Conservation (phyloP, 2,888 invertebrate species). For the Nomada hirtipes region DNA sequence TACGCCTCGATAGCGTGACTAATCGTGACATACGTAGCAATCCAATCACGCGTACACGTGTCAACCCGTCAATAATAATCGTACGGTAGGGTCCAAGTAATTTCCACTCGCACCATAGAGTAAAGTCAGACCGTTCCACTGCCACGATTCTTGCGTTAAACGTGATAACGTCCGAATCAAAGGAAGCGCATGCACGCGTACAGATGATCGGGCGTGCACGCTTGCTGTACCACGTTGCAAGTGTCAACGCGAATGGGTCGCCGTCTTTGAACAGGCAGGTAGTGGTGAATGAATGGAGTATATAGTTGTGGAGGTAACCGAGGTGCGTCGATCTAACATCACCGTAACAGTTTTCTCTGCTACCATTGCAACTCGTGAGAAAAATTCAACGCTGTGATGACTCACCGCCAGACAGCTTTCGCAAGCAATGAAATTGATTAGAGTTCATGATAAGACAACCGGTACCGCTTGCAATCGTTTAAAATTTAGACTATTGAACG, state of each 20-base stretch:
- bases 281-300: slow-evolving; percentile 44
- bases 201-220: neutral
- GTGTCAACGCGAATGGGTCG: slow-evolving; percentile 30
- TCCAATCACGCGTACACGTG: slow-evolving; percentile 26
- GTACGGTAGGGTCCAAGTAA: slow-evolving; percentile 22
- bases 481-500: too few species aligned
- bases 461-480: too few species aligned
- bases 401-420: neutral
- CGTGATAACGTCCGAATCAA: neutral
- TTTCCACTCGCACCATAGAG: slow-evolving; percentile 16
- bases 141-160: neutral
- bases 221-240: slow-evolving; percentile 16
- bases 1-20: slow-evolving; percentile 37
- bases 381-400: neutral
- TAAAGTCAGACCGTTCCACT: neutral
- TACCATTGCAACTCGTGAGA: neutral
- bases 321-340: slow-evolving; percentile 41
- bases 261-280: neutral
- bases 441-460: too few species aligned
- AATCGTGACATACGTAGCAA: slow-evolving; percentile 43
- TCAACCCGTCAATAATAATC: slow-evolving; percentile 29
- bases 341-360: slow-evolving; percentile 26
- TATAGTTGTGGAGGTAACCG: slow-evolving; percentile 49
- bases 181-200: neutral
- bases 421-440: neutral